Evolutionary conservation across 2,888 invertebrate genomes (phyloP).

Genomic region (Epistrophella euchroma): DNA sequence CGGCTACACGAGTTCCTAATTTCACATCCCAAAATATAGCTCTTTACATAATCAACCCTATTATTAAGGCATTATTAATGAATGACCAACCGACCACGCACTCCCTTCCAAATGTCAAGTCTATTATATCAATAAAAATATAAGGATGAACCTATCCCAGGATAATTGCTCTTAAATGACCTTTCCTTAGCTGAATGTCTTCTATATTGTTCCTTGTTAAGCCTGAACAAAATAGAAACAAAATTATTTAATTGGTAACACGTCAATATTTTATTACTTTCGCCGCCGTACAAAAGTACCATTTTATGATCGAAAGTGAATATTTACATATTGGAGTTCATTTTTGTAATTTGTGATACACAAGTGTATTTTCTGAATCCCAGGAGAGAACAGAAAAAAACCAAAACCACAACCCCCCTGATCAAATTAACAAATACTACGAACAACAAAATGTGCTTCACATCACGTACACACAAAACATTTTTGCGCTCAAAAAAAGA

Average conservation of each 20-base stretch:
- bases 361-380: not conserved
- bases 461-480: slow-evolving; percentile 45
- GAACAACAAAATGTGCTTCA: slow-evolving; percentile 36
- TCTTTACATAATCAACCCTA: not conserved
- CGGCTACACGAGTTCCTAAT: not conserved
- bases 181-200: not conserved
- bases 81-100: not conserved
- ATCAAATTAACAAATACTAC: not conserved
- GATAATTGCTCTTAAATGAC: slow-evolving; percentile 3
- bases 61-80: not conserved
- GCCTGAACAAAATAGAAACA: not conserved
- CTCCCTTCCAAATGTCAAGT: not conserved
- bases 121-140: not conserved
- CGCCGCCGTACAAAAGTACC: not conserved
- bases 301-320: not conserved
- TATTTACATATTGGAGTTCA: not conserved
- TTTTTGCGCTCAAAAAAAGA: not conserved
- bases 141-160: not conserved
- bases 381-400: not conserved
- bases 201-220: not conserved
- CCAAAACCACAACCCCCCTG: not conserved
- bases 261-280: slow-evolving; percentile 14
- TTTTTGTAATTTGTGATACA: not conserved
- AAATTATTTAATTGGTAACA: not conserved
- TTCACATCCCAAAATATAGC: not conserved